phyloP scores from a whole-genome alignment of 2,888 invertebrate genomes.

The Cryptophagus acutangulus region DNA sequence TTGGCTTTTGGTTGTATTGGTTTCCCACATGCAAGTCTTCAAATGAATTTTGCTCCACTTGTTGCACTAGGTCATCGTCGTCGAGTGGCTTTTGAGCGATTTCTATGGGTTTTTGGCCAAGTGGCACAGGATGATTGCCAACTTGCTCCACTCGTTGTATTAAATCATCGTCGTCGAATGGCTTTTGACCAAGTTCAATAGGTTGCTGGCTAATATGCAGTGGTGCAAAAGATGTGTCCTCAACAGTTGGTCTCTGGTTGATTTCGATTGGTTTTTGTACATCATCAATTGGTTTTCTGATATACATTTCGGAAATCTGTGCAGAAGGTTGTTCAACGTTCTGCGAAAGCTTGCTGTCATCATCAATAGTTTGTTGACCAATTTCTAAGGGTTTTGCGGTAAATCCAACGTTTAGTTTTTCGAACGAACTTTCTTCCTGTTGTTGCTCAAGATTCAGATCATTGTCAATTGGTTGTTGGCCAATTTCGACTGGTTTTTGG shows the following conservation, averaged over 20 bases:
- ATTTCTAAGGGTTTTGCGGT: no score
- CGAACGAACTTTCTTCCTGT: conserved; percentile 6
- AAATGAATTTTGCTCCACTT: conserved; percentile 8
- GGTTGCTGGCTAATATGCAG: no score
- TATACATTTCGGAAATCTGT: no score
- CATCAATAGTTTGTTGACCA: conserved; percentile 6
- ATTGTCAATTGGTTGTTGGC: neutral
- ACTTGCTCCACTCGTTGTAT: conserved; percentile 20
- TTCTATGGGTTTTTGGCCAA: neutral
- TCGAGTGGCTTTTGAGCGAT: neutral
- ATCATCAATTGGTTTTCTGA: neutral
- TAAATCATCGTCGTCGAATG: conserved; percentile 21
- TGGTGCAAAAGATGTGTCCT: no score
- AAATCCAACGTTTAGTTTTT: conserved; percentile 20
- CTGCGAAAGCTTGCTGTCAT: neutral
- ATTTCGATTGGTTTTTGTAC: no score
- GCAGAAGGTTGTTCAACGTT: neutral
- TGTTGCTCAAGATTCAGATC: conserved; percentile 2
- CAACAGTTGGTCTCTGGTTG: no score
- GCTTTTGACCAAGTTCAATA: conserved; percentile 3
- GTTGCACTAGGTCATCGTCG: conserved; percentile 13
- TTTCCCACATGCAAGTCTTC: conserved; percentile 9
- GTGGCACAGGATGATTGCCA: conserved; percentile 5
- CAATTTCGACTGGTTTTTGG: neutral
- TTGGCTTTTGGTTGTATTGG: conserved; percentile 7